Base-by-base conservation (phyloP, 2,113 vertebrate species). In the Xiphias gladius region DNA sequence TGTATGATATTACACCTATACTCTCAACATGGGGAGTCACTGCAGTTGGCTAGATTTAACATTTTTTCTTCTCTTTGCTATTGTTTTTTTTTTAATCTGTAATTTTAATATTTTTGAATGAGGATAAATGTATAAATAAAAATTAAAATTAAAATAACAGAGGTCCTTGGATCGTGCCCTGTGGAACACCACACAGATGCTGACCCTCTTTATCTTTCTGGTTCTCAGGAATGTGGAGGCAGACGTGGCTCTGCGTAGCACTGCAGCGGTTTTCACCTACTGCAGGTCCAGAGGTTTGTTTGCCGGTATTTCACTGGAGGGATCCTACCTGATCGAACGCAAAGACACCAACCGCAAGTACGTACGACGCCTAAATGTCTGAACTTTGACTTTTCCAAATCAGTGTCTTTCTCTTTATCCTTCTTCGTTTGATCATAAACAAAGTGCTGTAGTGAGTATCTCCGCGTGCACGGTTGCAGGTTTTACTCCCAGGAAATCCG, bases 341-440 rank as follows among this genome's bases (percentile, higher is more conserved):
- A 99, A 99, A 85, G 98, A 99, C 17, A 96, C 98, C 30, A 99
- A 99, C 90, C 95, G 97, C 90, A 99, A 99, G 98, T 99, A 94
- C 86, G 96, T 43, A 0, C 37, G 1, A 22, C 14, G 0, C 2
- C 22, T 6, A 1, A 13, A 13, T 5, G 54, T 57, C n/a, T 57
- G 11, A 55, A 14, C 54, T 17, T 17, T 17, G 24, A 14, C 54
- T 17, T 17, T 17, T 43, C 41, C 41, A 43, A 10, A 39, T 8
- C 37, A 39, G 43, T 46, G 43, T 22, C 17, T 22, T 3, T 52
- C 52, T 11, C 5, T 54, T 19, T 50, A 19, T 43, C 2, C 17
- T 19, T 20, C 4, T 50, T 17, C 19, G 5, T 22, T 52, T 22
- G 52, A 54, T 7, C 48, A 50, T 19, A 20, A 50, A 50, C 6